Percentiles rank a stretch among this genome's conserved stretches.
Evolutionary conservation across 2,113 vertebrate genomes (phyloP).

Genomic region (Etheostoma cragini): DNA sequence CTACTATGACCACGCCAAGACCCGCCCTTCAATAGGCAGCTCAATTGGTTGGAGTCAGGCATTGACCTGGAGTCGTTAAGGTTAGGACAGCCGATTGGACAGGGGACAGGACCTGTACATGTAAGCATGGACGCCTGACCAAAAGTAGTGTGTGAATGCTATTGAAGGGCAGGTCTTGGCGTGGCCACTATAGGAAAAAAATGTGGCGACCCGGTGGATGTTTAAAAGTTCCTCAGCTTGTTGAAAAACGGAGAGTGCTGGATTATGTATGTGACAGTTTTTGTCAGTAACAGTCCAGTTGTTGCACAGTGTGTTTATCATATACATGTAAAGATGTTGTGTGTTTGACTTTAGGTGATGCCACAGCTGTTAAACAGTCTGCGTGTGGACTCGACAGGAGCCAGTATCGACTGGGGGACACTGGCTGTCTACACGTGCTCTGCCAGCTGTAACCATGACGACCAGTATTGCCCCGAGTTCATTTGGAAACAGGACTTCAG

Average conservation of each 20-base stretch:
- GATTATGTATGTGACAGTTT: background rate
- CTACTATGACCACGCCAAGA: too few relatives aligned
- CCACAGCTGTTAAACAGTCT: slow-evolving; percentile 95
- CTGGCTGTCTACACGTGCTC: slow-evolving; percentile 91
- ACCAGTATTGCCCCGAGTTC: slow-evolving; percentile 88
- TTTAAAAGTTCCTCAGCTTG: too few relatives aligned
- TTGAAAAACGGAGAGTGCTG: background rate
- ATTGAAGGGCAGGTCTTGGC: too few relatives aligned
- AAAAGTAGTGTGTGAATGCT: too few relatives aligned
- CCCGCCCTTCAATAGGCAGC: too few relatives aligned
- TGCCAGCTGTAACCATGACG: slow-evolving; percentile 85
- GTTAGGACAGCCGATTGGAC: too few relatives aligned
- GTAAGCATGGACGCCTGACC: too few relatives aligned
- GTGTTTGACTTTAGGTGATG: slow-evolving; percentile 88
- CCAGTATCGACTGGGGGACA: slow-evolving; percentile 95
- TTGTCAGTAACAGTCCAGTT: background rate
- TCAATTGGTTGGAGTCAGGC: too few relatives aligned
- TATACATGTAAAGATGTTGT: background rate
- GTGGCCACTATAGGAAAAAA: too few relatives aligned
- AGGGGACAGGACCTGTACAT: too few relatives aligned
- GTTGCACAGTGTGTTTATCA: background rate
- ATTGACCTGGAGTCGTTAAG: too few relatives aligned
- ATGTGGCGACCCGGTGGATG: too few relatives aligned
- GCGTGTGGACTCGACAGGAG: slow-evolving; percentile 87
- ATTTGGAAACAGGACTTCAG: slow-evolving; percentile 95